A percentile compares a stretch with the other conserved stretches of the same genome.
Evolutionary conservation across 2,113 vertebrate genomes (phyloP).

Genomic region (Galemys pyrenaicus): DNA sequence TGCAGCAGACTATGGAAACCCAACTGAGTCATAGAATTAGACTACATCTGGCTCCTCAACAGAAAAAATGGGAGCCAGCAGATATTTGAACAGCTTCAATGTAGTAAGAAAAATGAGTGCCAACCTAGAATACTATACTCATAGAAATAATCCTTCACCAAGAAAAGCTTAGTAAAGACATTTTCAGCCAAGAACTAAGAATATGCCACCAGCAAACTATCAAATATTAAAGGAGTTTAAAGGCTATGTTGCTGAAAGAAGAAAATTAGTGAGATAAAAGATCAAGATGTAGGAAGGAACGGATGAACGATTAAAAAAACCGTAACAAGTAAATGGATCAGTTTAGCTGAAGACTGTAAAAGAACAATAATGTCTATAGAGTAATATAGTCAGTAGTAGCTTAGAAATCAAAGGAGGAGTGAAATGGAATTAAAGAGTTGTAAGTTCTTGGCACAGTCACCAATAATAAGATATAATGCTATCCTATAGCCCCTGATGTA

Average conservation of each 20-base stretch:
- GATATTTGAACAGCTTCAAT: not conserved
- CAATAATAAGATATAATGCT: not conserved
- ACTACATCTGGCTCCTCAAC: not conserved
- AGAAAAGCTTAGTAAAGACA: not conserved
- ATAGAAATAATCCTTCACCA: not conserved
- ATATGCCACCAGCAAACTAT: not conserved
- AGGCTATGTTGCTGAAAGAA: not conserved
- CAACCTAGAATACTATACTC: not conserved
- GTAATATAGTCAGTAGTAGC: not conserved
- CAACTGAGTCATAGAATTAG: not conserved
- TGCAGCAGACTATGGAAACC: not conserved
- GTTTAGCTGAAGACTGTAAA: not conserved
- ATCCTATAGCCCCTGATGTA: not conserved
- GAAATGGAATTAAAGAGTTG: not conserved
- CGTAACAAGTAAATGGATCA: not conserved
- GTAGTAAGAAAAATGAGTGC: not conserved
- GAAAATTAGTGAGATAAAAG: not conserved
- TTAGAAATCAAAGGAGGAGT: not conserved
- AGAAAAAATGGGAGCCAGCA: not conserved
- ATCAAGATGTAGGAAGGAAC: not conserved
- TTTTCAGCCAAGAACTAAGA: not conserved
- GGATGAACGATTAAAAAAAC: not conserved
- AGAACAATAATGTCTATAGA: not conserved
- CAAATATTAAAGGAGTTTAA: not conserved
- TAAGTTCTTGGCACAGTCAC: not conserved